These are phyloP conservation scores for Brachionus angularis DNA, from an alignment of 1,140 invertebrate genomes.

Conservation along the genomic window DNA sequence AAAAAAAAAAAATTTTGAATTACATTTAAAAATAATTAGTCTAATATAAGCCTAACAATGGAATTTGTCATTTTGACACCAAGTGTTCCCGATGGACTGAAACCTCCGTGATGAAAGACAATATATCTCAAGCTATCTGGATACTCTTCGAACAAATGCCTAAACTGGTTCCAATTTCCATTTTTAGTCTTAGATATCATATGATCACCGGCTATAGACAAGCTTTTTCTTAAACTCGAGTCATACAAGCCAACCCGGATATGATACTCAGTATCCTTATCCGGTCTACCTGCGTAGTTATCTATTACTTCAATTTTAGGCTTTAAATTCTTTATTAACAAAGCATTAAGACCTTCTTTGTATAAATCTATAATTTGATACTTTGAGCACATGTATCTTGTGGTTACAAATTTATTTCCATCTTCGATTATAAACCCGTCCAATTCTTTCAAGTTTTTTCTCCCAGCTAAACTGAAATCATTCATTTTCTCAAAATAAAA, in stretches of 20 bases:
- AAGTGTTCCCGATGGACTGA: constrained; percentile 65
- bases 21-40: not conserved
- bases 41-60: not conserved
- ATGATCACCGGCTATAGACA: constrained; percentile 11
- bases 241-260: constrained; percentile 11
- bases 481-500: too few relatives aligned
- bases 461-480: too few relatives aligned
- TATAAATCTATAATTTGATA: constrained; percentile 24
- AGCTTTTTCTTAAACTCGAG: not conserved
- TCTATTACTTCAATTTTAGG: constrained; percentile 22
- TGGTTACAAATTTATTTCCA: constrained; percentile 20
- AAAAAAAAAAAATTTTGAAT: too few relatives aligned
- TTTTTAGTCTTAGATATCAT: constrained; percentile 5
- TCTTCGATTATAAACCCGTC: constrained; percentile 24
- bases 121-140: constrained; percentile 50
- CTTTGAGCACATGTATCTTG: constrained; percentile 11
- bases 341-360: not conserved
- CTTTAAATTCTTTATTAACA: not conserved
- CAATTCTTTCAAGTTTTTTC: not conserved
- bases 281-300: constrained; percentile 9
- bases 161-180: constrained; percentile 42
- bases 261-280: constrained; percentile 21
- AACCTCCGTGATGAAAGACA: constrained; percentile 59
- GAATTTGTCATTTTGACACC: constrained; percentile 67
- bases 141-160: constrained; percentile 50